phyloP scores from a whole-genome alignment of 2,113 vertebrate species.

The Hemiscyllium ocellatum region DNA sequence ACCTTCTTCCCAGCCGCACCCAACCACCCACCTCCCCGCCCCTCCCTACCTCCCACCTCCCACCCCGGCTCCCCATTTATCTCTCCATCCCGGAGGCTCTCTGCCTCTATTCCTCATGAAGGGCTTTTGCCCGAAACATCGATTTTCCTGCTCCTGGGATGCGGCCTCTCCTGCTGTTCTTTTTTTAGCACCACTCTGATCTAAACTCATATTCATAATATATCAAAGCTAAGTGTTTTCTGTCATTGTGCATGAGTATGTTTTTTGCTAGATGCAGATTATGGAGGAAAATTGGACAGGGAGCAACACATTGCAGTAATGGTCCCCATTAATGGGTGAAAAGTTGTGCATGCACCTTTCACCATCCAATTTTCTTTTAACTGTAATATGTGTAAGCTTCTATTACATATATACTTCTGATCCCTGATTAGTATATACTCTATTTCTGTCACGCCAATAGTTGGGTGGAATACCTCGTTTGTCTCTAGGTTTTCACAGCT shows the following conservation, averaged over 20 bases:
- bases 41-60: too few species aligned
- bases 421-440: neutral
- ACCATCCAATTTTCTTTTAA: neutral
- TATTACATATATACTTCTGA: neutral
- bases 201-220: neutral
- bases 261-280: neutral
- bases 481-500: neutral
- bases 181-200: too few species aligned
- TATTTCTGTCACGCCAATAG: neutral
- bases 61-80: too few species aligned
- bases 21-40: too few species aligned
- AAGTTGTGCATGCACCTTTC: neutral
- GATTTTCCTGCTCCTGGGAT: too few species aligned
- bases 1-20: too few species aligned
- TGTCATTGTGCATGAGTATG: neutral
- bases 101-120: too few species aligned
- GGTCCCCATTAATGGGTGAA: neutral
- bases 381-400: neutral
- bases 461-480: neutral
- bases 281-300: neutral
- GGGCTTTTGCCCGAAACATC: too few species aligned
- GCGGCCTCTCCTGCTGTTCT: too few species aligned
- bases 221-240: neutral
- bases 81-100: too few species aligned
- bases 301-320: neutral